Base-by-base conservation (phyloP, 2,888 invertebrate genomes). In the Anoplius nigerrimus region DNA sequence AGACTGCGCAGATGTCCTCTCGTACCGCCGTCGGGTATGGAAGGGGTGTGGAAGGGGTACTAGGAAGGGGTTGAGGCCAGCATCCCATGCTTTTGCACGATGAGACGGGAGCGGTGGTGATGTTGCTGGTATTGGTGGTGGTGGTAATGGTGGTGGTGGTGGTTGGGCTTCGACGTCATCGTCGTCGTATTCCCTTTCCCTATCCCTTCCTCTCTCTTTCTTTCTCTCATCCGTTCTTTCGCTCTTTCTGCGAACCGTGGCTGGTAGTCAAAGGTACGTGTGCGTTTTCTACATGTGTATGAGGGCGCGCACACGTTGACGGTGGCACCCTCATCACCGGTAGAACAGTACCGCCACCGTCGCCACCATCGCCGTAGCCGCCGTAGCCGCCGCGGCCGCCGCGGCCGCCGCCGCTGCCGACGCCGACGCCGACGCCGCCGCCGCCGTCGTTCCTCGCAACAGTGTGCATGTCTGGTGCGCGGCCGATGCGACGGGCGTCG, bases 401-500 rank as follows among this genome's bases (percentile, higher is more conserved):
- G 6, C 8, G 53, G 53, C 20, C n/a, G n/a, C n/a, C n/a, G 53
- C 24, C 43, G 55, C 62, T 61, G 62, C 72, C 62, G 69, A 71
- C n/a, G n/a, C n/a, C n/a, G n/a, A n/a, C 72, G 58, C 64, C 62
- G 24, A 68, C n/a, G 62, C 68, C 48, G n/a, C 48, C 16, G 4
- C 48, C 48, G 13, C 48, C 18, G 4, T n/a, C 16, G 3, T 48
- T 18, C 18, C 24, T 24, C n/a, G 53, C 53, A 53, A 53, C 22
- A 53, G 53, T 53, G 24, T 59, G 59, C 48, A 20, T 46, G 59
- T 70, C 48, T 64, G 68, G 69, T 67, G 70, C 73, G 74, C 64
- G 66, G 60, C 45, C 57, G 62, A 52, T 62, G 56, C 76, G 75
- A 82, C 87, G 87, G 87, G 87, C 87, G 87, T 87, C 87, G 86